Percentiles rank a stretch among this genome's conserved stretches.
Conservation (phyloP, 2,888 invertebrate genomes). For the Lycocerus yunnanus region DNA sequence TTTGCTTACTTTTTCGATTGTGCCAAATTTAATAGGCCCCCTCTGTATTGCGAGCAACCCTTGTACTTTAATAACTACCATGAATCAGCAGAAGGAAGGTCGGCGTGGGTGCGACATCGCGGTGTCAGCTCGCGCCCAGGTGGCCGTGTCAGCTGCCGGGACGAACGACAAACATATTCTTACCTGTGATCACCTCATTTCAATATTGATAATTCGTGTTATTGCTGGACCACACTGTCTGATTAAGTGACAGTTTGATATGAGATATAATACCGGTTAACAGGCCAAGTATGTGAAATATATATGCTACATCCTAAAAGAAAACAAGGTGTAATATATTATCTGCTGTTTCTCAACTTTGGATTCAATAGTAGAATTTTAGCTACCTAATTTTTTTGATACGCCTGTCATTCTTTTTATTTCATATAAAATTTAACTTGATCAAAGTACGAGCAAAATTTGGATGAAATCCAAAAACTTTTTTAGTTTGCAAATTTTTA, state of each 20-base stretch:
- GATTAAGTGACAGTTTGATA: slow-evolving; percentile 50
- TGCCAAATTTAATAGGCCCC: slow-evolving; percentile 25
- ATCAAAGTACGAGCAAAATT: background rate
- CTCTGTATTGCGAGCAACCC: slow-evolving; percentile 41
- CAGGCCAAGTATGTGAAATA: slow-evolving; percentile 37
- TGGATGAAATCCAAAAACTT: background rate
- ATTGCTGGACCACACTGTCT: slow-evolving; percentile 48
- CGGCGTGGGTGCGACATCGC: slow-evolving; percentile 49
- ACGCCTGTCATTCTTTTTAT: background rate
- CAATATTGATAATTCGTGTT: slow-evolving; percentile 52
- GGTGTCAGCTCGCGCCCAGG: slow-evolving; percentile 49
- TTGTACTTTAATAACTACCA: slow-evolving; percentile 47
- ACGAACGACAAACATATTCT: slow-evolving; percentile 47
- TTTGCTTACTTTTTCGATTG: background rate
- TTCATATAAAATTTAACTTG: background rate
- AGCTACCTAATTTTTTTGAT: background rate
- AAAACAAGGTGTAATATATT: slow-evolving; percentile 16
- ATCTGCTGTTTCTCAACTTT: background rate
- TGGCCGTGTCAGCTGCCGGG: slow-evolving; percentile 55
- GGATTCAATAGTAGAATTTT: background rate
- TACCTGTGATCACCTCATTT: slow-evolving; percentile 50
- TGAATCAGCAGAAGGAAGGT: slow-evolving; percentile 49
- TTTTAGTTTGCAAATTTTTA: no score
- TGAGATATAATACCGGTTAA: slow-evolving; percentile 46
- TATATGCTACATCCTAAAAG: background rate